phyloP scores from a whole-genome alignment of 1,140 invertebrate species.

The Panulirus ornatus region DNA sequence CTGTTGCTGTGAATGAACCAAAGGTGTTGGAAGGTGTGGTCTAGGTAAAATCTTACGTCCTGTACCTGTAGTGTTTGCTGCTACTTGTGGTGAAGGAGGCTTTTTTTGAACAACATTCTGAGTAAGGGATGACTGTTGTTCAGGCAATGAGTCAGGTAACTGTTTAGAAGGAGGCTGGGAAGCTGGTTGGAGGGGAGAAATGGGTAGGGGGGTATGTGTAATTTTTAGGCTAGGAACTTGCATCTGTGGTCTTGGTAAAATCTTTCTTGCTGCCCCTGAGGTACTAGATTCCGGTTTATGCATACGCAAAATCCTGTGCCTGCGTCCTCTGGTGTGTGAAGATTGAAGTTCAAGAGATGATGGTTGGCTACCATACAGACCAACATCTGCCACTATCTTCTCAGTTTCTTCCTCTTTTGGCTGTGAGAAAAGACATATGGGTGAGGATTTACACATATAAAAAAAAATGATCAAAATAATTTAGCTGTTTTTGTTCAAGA shows the following conservation, averaged over 20 bases:
- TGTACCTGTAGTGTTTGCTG: background rate
- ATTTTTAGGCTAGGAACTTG: background rate
- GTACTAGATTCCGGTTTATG: background rate
- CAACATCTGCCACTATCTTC: background rate
- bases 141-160: background rate
- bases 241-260: constrained; percentile 3
- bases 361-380: background rate
- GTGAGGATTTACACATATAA: no score
- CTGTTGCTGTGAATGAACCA: background rate
- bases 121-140: background rate
- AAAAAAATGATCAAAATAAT: background rate
- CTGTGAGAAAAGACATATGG: no score
- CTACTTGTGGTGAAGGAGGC: background rate
- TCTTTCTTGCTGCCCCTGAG: background rate
- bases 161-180: background rate
- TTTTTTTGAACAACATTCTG: background rate
- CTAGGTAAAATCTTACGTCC: constrained; percentile 5
- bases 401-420: background rate
- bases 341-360: background rate
- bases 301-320: background rate
- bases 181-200: constrained; percentile 14
- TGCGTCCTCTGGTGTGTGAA: background rate
- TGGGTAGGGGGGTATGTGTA: background rate
- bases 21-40: background rate
- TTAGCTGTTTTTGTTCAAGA: no score